Conservation (phyloP, 2,888 invertebrate species). For the Xestobium rufovillosum region DNA sequence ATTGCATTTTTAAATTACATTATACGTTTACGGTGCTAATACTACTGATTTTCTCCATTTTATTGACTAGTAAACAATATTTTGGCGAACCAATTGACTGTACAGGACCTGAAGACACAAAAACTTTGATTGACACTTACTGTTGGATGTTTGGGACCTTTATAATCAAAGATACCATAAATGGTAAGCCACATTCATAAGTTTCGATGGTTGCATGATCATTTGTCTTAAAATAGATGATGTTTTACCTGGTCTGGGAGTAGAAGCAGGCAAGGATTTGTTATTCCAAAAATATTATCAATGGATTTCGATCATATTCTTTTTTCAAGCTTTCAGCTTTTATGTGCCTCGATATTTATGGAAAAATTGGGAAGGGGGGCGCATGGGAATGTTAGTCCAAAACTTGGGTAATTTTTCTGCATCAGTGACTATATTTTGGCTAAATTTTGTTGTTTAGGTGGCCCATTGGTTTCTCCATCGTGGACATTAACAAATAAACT, state of each 20-base stretch:
- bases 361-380: conserved; percentile 64
- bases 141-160: conserved; percentile 76
- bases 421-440: no score
- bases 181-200: conserved; percentile 34
- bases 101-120: conserved; percentile 47
- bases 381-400: conserved; percentile 52
- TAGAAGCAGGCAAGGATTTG: conserved; percentile 29
- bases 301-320: conserved; percentile 64
- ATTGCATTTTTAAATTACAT: conserved; percentile 67
- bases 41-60: conserved; percentile 62
- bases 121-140: conserved; percentile 61
- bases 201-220: conserved; percentile 11
- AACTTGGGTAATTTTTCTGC: conserved; percentile 48
- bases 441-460: no score
- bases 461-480: background rate
- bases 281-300: conserved; percentile 61
- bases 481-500: background rate
- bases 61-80: conserved; percentile 75
- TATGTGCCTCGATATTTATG: conserved; percentile 64
- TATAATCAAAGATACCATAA: conserved; percentile 46
- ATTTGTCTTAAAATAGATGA: conserved; percentile 28
- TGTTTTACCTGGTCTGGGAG: conserved; percentile 44
- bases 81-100: conserved; percentile 82
- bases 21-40: conserved; percentile 66
- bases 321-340: conserved; percentile 59